These are phyloP conservation scores for Caenorhabditis tropicalis DNA, from an alignment of 1,140 invertebrate genomes.

Conservation along the genomic window DNA sequence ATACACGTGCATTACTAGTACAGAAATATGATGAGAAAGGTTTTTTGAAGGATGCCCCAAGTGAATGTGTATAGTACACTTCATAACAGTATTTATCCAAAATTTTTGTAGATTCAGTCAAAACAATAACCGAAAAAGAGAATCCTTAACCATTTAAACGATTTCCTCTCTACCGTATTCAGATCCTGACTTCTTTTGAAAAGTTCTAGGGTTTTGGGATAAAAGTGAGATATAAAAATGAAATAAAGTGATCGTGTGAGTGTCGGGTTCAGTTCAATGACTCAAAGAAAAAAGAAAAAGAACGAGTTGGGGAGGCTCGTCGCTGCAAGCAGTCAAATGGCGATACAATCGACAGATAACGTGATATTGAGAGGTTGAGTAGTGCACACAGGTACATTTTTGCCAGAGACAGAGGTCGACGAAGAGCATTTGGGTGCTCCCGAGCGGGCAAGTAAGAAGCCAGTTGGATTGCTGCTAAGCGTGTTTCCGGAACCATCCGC, in stretches of 20 bases:
- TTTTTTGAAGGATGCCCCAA: too few relatives aligned
- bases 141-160: too few relatives aligned
- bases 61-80: too few relatives aligned
- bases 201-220: neutral
- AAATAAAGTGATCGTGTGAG: neutral
- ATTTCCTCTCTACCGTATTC: too few relatives aligned
- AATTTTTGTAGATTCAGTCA: too few relatives aligned
- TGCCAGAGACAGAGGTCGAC: slow-evolving; percentile 41
- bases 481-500: slow-evolving; percentile 9
- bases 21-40: neutral
- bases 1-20: slow-evolving; percentile 30
- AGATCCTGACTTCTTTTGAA: too few relatives aligned
- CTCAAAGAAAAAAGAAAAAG: neutral
- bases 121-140: too few relatives aligned
- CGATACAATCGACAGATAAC: slow-evolving; percentile 40
- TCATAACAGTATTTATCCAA: too few relatives aligned
- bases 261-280: slow-evolving; percentile 1
- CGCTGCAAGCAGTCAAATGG: slow-evolving; percentile 14
- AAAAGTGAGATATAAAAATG: neutral
- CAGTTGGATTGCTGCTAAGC: slow-evolving; percentile 7
- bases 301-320: slow-evolving; percentile 1
- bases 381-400: slow-evolving; percentile 25
- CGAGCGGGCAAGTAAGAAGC: neutral
- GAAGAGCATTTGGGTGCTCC: slow-evolving; percentile 2
- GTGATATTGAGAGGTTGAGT: slow-evolving; percentile 12